Evolutionary conservation across 1,140 invertebrate species (phyloP).

Genomic region (Euwallacea fornicatus): DNA sequence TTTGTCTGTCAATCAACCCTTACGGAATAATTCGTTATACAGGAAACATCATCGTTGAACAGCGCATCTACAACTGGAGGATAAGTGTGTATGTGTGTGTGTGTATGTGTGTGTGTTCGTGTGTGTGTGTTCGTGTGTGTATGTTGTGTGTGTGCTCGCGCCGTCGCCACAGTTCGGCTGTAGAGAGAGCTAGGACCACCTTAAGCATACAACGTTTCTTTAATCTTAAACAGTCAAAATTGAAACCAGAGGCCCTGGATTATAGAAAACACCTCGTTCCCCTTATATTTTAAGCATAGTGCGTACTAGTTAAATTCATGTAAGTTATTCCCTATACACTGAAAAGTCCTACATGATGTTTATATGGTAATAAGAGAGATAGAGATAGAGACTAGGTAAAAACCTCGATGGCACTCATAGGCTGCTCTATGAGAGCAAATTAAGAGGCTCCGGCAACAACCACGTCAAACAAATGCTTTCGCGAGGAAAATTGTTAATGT

Average conservation of each 20-base stretch:
- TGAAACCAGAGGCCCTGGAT: slow-evolving; percentile 9
- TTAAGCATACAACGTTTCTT: slow-evolving; percentile 6
- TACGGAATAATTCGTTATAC: no score
- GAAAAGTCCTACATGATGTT: slow-evolving; percentile 24
- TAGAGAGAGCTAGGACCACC: slow-evolving; percentile 21
- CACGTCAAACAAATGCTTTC: background rate
- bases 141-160: no score
- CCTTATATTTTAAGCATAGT: slow-evolving; percentile 28
- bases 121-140: no score
- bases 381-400: no score
- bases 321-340: slow-evolving; percentile 31
- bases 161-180: no score
- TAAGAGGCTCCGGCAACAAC: slow-evolving; percentile 17
- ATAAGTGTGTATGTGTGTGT: no score
- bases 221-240: slow-evolving; percentile 30
- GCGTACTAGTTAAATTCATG: slow-evolving; percentile 31
- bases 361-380: background rate
- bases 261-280: background rate
- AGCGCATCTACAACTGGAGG: background rate
- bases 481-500: no score
- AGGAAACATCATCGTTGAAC: background rate
- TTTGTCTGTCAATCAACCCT: no score
- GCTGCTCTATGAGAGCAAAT: slow-evolving; percentile 43
- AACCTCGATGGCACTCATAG: slow-evolving; percentile 13
- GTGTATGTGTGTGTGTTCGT: no score